Base-by-base conservation (phyloP, 2,113 vertebrate species). In the Seriola rivoliana region DNA sequence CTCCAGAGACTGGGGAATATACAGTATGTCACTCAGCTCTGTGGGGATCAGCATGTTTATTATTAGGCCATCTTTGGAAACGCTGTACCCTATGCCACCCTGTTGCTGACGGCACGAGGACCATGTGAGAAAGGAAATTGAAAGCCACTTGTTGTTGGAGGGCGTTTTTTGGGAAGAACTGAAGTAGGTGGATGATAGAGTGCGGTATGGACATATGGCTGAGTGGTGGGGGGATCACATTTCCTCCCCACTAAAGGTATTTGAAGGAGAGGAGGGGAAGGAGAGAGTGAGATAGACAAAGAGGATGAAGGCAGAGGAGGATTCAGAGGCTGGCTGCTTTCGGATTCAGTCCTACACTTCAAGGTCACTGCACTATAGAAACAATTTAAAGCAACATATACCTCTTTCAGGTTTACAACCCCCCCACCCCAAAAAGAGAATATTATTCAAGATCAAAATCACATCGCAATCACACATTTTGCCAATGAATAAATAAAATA, bases 61-160 rank as follows among this genome's bases (percentile, higher is more conserved):
- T 91, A 88, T 88, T 88, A 91, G 80, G 72, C 46, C 60, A 62
- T 85, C 62, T 89, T 83, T 87, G 69, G 73, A 87, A 89, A 88
- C 64, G 44, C 73, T 82, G 73, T 25, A 64, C 81, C 73, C 82
- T 70, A 29, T 79, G 86, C 74, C 84, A 75, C 57, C 60, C 72
- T 73, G 81, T 67, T 23, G 5, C 78, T 78, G 78, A 64, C 19
- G 71, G 80, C 80, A 64, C 5, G 2, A 75, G 54, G 66, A 66
- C 82, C 4, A 12, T 48, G 71, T 25, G 78, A 78, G 60, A 48
- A 36, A 82, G 85, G 73, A 86, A 86, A 85, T 84, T 89, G 81
- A 89, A 88, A 89, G 77, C 74, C 77, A 63, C 88, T 91, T 86
- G 80, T 81, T 89, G 83, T 87, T 80, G 58, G 77, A 88, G 80